phyloP scores from a whole-genome alignment of 2,113 vertebrate genomes.

The Heterocephalus glaber region DNA sequence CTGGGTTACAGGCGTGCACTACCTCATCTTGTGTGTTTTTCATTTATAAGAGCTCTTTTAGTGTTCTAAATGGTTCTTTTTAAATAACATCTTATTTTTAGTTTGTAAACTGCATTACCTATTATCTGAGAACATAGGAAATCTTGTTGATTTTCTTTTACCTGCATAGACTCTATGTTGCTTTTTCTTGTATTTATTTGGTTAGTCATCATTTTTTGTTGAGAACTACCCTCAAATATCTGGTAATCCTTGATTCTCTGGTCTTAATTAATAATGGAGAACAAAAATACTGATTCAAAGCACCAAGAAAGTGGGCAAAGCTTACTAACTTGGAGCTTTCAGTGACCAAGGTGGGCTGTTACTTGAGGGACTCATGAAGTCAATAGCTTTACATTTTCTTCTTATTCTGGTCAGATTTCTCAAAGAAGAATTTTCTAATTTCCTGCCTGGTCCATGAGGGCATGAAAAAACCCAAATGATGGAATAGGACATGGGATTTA shows the following conservation, averaged over 20 bases:
- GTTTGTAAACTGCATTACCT: neutral
- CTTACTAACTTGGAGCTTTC: slow-evolving; percentile 1
- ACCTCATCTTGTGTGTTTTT: neutral
- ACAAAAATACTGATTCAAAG: neutral
- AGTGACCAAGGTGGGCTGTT: neutral
- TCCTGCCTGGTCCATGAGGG: neutral
- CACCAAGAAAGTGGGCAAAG: neutral
- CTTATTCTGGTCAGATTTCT: neutral
- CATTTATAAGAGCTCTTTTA: slow-evolving; percentile 6
- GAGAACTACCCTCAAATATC: neutral
- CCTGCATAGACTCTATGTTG: neutral
- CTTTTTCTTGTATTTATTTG: neutral
- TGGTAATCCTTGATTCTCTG: slow-evolving; percentile 14
- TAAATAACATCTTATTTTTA: neutral
- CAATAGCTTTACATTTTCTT: neutral
- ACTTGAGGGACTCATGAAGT: neutral
- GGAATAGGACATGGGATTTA: neutral
- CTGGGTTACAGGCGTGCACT: neutral
- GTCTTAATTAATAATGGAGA: neutral
- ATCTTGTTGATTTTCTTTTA: neutral
- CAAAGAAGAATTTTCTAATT: neutral
- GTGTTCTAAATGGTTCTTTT: neutral
- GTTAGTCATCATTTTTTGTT: neutral
- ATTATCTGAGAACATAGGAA: neutral
- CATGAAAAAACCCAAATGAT: slow-evolving; percentile 4